phyloP scores from a whole-genome alignment of 2,797 vertebrate species.

The Xerus rutilus region DNA sequence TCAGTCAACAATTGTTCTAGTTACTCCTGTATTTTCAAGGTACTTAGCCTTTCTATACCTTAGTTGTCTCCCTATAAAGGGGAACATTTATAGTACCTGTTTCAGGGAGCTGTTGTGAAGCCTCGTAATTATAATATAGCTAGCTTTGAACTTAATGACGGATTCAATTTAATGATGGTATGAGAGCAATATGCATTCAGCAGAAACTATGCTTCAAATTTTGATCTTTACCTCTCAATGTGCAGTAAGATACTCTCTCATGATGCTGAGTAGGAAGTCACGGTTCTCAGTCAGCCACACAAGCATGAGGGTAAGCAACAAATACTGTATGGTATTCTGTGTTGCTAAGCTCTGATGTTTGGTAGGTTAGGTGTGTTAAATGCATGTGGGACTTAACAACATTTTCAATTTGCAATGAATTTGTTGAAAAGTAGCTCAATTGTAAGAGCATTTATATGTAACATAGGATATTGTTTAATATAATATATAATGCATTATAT shows the following conservation, averaged over 20 bases:
- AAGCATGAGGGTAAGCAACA: neutral
- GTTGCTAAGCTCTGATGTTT: neutral
- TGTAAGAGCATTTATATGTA: no score
- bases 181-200: neutral
- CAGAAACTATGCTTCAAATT: neutral
- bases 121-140: neutral
- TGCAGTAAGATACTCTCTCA: no score
- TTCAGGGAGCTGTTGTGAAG: neutral
- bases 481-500: neutral
- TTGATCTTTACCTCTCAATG: neutral
- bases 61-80: neutral
- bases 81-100: neutral
- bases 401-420: neutral
- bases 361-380: neutral
- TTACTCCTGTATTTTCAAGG: neutral
- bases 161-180: neutral
- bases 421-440: neutral
- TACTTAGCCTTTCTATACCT: neutral
- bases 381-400: neutral
- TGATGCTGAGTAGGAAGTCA: neutral
- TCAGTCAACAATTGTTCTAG: neutral
- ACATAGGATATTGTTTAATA: neutral
- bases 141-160: neutral
- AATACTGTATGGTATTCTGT: neutral
- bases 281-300: neutral